Evolutionary conservation across 2,888 invertebrate genomes (phyloP).

Genomic region (Meliscaeva auricollis): DNA sequence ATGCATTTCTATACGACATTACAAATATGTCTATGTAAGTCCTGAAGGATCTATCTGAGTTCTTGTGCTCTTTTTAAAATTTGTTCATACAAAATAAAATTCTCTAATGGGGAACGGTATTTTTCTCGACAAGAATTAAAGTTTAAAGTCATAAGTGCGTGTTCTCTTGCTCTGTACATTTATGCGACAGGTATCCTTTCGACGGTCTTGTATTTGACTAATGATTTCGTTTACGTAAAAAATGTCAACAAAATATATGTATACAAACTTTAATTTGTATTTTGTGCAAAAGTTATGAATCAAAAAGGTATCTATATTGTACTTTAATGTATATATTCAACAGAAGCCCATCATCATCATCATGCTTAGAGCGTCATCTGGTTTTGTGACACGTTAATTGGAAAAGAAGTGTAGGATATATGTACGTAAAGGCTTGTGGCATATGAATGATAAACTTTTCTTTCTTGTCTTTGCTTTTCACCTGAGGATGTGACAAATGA

Average conservation of each 20-base stretch:
- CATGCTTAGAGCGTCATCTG: conserved; percentile 50
- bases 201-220: not conserved
- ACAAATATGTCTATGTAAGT: too few relatives aligned
- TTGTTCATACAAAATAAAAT: too few relatives aligned
- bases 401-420: conserved; percentile 39
- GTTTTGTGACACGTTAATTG: conserved; percentile 69
- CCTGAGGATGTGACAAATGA: conserved; percentile 66
- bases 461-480: conserved; percentile 41
- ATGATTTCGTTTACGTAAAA: conserved; percentile 14
- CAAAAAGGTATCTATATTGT: not conserved
- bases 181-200: too few relatives aligned
- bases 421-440: conserved; percentile 2
- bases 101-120: too few relatives aligned
- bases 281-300: conserved; percentile 38
- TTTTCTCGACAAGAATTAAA: not conserved
- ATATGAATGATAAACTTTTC: conserved; percentile 50
- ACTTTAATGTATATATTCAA: conserved; percentile 21
- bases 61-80: too few relatives aligned
- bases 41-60: too few relatives aligned
- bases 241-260: conserved; percentile 21
- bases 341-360: conserved; percentile 11
- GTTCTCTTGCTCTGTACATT: not conserved
- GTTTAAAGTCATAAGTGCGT: not conserved
- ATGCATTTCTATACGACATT: not conserved
- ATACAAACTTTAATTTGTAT: conserved; percentile 26